Base-by-base conservation (phyloP, 2,797 vertebrate genomes). In the Sebastes elongatus region DNA sequence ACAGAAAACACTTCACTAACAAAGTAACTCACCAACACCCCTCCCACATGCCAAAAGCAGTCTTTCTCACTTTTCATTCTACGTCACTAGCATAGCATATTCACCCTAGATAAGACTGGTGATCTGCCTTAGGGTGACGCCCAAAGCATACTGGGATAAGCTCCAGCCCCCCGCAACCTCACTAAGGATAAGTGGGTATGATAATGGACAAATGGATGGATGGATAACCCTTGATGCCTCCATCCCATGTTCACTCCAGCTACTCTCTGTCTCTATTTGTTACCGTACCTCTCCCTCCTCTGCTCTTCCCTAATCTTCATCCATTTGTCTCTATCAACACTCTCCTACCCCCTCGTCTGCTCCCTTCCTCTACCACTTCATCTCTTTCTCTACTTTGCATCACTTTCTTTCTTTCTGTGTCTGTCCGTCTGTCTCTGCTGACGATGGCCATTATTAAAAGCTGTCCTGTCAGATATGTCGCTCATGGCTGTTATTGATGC, bases 401-500 rank as follows among this genome's bases (percentile, higher is more conserved):
- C 56, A 13, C 61, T 73, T 35, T 73, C 61, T 28, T 1, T 27
- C 22, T 62, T 7, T 46, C 5, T 33, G 28, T 60, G 63, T 74
- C 56, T 35, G 25, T 79, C 61, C 42, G 52, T 79, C 61, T 56
- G 52, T 72, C 80, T 85, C 53, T 91, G 93, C 94, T 93, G 94
- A 93, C 68, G 35, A 74, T 71, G 85, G 88, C 85, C 84, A 87
- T 92, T 92, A 93, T 93, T 92, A 92, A 94, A 93, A 92, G 87
- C 92, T 85, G 72, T 81, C 78, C 79, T 69, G 86, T 92, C 89
- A 86, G 82, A 89, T 86, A 81, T 87, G 87, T 84, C 59, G 78
- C 83, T 87, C 88, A 78, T 75, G 83, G 75, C 88, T 69, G 78
- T 92, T 94, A 95, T 94, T 91, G 94, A 95, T 95, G 84, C 70